Conservation (phyloP, 2,888 invertebrate genomes). For the Lobophora halterata region DNA sequence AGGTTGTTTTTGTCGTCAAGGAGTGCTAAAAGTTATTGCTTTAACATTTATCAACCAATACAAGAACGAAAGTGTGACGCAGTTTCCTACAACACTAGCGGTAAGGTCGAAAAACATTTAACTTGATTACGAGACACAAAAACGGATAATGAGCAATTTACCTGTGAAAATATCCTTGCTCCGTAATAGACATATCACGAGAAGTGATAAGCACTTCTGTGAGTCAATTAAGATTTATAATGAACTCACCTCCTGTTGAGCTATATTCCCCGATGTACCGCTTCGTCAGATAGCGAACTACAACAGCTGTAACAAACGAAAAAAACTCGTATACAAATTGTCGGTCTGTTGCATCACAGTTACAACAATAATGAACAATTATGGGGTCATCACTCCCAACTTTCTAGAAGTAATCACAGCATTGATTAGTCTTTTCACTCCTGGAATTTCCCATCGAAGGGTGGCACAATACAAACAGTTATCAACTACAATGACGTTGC, state of each 20-base stretch:
- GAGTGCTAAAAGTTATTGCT: slow-evolving; percentile 32
- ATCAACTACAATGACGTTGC: slow-evolving; percentile 71
- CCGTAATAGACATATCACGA: too few relatives aligned
- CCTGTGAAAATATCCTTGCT: too few relatives aligned
- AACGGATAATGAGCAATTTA: slow-evolving; percentile 18
- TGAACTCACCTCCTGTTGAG: slow-evolving; percentile 87
- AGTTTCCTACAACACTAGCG: slow-evolving; percentile 22
- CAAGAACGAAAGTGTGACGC: slow-evolving; percentile 30
- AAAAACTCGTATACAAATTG: slow-evolving; percentile 39
- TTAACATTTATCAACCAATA: slow-evolving; percentile 41
- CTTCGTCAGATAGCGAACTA: slow-evolving; percentile 89
- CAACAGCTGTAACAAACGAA: slow-evolving; percentile 85
- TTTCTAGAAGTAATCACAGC: slow-evolving; percentile 59
- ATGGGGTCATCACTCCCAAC: slow-evolving; percentile 65
- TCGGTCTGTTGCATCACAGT: slow-evolving; percentile 38
- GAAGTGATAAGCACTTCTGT: too few relatives aligned
- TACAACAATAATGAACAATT: slow-evolving; percentile 51
- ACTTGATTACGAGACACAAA: slow-evolving; percentile 27
- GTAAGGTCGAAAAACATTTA: slow-evolving; percentile 52
- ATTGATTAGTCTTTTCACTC: slow-evolving; percentile 73
- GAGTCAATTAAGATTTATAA: slow-evolving; percentile 10
- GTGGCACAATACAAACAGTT: slow-evolving; percentile 66
- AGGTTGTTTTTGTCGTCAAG: slow-evolving; percentile 16
- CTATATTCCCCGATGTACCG: slow-evolving; percentile 91
- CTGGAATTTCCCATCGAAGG: slow-evolving; percentile 62